Percentiles rank a stretch among this genome's conserved stretches.
Evolutionary conservation across 2,888 invertebrate genomes (phyloP).

Genomic region (Parasteatoda lunata): DNA sequence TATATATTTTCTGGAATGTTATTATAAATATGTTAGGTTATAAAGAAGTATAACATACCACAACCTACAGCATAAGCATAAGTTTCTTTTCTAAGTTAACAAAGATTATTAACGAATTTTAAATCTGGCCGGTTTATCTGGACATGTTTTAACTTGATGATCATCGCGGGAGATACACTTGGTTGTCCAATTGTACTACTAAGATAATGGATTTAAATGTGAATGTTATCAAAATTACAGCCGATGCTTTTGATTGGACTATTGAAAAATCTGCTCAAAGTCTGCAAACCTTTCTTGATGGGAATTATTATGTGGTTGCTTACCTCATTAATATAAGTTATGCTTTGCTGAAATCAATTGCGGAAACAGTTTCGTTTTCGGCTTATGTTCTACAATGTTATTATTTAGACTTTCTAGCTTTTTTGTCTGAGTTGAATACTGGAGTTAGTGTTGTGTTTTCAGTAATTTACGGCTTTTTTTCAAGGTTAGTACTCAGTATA

Average conservation of each 20-base stretch:
- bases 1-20: too few relatives aligned
- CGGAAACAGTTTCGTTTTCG: not conserved
- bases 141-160: constrained; percentile 1
- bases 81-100: too few relatives aligned
- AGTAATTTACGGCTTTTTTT: constrained; percentile 6
- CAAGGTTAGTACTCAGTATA: constrained; percentile 2
- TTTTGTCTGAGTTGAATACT: constrained; percentile 24
- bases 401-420: constrained; percentile 45
- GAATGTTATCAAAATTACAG: constrained; percentile 30
- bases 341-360: not conserved
- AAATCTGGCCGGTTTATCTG: not conserved
- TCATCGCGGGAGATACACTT: not conserved
- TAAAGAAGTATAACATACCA: too few relatives aligned
- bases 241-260: constrained; percentile 25
- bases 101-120: too few relatives aligned
- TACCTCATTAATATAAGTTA: not conserved
- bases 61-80: too few relatives aligned
- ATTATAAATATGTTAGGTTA: too few relatives aligned
- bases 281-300: constrained; percentile 28
- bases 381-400: constrained; percentile 32
- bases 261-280: not conserved
- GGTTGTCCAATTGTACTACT: not conserved
- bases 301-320: constrained; percentile 37
- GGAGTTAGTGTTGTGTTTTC: constrained; percentile 4
- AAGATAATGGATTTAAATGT: constrained; percentile 5